These are phyloP conservation scores for Lepidocyrtinus sp. DNA, from an alignment of 2,888 invertebrate species.

Conservation along the genomic window DNA sequence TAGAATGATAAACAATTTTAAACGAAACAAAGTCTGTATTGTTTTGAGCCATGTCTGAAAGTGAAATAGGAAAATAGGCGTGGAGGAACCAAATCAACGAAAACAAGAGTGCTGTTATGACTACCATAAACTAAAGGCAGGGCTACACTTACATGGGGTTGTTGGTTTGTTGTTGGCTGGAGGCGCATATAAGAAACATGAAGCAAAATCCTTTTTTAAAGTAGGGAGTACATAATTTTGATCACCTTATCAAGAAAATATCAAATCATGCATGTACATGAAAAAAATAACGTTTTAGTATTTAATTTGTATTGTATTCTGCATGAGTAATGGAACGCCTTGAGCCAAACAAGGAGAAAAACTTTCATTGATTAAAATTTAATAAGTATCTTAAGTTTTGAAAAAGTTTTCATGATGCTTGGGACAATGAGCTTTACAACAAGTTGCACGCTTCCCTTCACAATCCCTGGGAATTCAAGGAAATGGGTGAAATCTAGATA, in stretches of 20 bases:
- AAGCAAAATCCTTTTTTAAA: background rate
- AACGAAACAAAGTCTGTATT: background rate
- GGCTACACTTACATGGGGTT: no score
- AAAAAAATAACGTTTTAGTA: background rate
- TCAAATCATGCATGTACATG: background rate
- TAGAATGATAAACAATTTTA: background rate
- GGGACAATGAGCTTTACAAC: background rate
- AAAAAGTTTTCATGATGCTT: background rate
- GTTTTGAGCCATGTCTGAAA: conserved; percentile 16
- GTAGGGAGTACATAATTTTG: background rate
- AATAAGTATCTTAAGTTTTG: no score
- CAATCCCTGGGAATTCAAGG: background rate
- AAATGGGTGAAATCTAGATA: background rate
- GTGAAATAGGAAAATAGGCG: conserved; percentile 16
- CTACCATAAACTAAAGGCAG: background rate
- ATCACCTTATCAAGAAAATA: background rate
- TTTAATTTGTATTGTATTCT: background rate
- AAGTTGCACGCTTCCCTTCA: no score
- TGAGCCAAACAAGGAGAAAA: background rate
- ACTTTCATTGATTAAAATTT: background rate
- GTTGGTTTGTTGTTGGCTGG: no score
- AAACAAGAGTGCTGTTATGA: background rate
- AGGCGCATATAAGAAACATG: background rate
- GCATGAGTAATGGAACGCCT: background rate
- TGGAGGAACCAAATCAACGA: background rate